A percentile compares a stretch with the other conserved stretches of the same genome.
phyloP scores from a whole-genome alignment of 1,140 invertebrate genomes.

The Drosophila ercepeae region DNA sequence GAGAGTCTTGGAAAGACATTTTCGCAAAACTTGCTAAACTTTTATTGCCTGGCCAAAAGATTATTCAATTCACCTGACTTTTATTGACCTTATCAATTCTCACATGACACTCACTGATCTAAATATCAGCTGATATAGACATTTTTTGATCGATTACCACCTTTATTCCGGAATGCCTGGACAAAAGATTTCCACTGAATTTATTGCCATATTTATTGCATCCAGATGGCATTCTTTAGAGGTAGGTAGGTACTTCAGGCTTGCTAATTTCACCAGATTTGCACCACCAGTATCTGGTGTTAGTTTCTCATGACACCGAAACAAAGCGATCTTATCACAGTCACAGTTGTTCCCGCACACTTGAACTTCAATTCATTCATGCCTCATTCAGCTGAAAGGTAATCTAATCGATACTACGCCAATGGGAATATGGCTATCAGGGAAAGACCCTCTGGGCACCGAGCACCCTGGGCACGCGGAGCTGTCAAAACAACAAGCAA shows the following conservation, averaged over 20 bases:
- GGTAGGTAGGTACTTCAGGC: background rate
- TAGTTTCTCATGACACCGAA: conserved; percentile 23
- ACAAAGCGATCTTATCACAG: conserved; percentile 23
- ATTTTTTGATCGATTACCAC: conserved; percentile 2
- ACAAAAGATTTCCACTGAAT: background rate
- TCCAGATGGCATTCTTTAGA: background rate
- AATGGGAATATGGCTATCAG: conserved; percentile 27
- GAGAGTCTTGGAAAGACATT: background rate
- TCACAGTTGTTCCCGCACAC: conserved; percentile 15
- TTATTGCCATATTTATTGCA: background rate
- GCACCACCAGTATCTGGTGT: conserved; percentile 6
- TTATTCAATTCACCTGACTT: background rate
- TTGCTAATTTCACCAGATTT: conserved; percentile 8
- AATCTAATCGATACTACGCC: conserved; percentile 42
- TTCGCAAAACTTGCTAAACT: background rate
- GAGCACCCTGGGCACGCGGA: conserved; percentile 21
- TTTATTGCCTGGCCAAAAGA: background rate
- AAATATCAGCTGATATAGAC: background rate
- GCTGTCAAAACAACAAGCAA: conserved; percentile 38
- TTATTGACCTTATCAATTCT: conserved; percentile 7
- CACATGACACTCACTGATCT: background rate
- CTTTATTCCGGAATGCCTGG: no score
- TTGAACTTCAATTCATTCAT: conserved; percentile 48
- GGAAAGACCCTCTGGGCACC: conserved; percentile 25
- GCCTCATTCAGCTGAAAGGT: background rate